Conservation (phyloP, 2,113 vertebrate species). For the Oenanthe oenanthe region DNA sequence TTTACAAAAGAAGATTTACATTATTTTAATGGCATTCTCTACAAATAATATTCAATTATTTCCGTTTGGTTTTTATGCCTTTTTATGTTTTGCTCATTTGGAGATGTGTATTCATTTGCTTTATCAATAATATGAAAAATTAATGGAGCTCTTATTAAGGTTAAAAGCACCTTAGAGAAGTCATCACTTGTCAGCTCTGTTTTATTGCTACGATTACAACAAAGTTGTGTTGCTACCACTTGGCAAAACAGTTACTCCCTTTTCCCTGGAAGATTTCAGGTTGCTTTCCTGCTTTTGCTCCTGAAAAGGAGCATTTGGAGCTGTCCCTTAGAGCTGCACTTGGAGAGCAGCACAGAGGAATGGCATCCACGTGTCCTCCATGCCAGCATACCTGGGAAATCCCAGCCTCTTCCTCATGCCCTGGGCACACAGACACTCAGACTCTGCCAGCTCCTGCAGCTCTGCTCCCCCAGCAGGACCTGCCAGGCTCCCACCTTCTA, state of each 20-base stretch:
- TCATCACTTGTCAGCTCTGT: background rate
- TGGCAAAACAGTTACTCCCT: background rate
- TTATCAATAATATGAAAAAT: constrained; percentile 69
- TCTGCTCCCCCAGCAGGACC: background rate
- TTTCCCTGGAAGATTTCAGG: background rate
- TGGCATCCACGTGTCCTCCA: background rate
- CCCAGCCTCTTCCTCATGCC: background rate
- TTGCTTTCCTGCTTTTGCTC: background rate
- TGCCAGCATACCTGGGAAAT: background rate
- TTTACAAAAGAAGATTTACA: constrained; percentile 58
- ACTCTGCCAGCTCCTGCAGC: background rate
- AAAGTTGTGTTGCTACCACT: constrained; percentile 19
- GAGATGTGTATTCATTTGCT: constrained; percentile 55
- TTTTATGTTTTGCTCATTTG: constrained; percentile 58
- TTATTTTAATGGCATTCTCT: constrained; percentile 64
- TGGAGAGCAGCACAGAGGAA: background rate
- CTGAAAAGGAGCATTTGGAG: background rate
- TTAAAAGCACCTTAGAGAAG: constrained; percentile 64
- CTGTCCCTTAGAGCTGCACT: background rate
- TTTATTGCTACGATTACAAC: constrained; percentile 34
- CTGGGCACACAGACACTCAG: background rate
- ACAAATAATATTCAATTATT: constrained; percentile 64
- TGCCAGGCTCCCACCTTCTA: background rate
- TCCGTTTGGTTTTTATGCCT: constrained; percentile 49
- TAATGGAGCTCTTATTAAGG: constrained; percentile 67